Conservation (phyloP, 2,113 vertebrate species). For the Rhabdornis inornatus region DNA sequence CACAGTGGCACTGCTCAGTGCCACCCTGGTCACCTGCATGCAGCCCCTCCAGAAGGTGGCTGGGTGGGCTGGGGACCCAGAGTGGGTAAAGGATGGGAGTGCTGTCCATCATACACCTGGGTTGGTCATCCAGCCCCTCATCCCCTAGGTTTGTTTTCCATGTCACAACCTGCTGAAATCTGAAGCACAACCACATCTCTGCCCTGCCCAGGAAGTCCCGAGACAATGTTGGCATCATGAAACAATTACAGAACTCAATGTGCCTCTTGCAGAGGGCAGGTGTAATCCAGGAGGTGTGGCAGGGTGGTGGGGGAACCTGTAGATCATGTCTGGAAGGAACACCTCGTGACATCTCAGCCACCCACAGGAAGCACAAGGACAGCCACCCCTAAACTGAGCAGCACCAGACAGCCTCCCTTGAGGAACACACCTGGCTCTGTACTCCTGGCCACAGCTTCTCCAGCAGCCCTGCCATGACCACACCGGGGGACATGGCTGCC, state of each 20-base stretch:
- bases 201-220: background rate
- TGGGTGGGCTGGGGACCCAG: background rate
- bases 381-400: background rate
- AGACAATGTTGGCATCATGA: accelerated
- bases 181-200: background rate
- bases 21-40: accelerated
- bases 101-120: accelerated
- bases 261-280: background rate
- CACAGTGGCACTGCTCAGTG: accelerated
- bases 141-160: background rate
- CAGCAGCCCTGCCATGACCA: background rate
- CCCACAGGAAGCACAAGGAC: background rate
- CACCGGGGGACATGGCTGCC: background rate
- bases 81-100: background rate
- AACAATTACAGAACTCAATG: background rate
- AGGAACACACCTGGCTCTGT: accelerated
- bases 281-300: background rate
- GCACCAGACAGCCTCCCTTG: accelerated
- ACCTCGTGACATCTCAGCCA: accelerated
- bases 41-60: accelerated
- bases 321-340: background rate
- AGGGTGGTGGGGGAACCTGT: background rate
- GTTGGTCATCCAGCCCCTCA: background rate
- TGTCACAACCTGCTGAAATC: accelerated
- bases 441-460: background rate